Evolutionary conservation across 1,140 invertebrate species (phyloP), one percentile per base, ranked within the genome.

Genomic region (Holotrichia oblita): DNA sequence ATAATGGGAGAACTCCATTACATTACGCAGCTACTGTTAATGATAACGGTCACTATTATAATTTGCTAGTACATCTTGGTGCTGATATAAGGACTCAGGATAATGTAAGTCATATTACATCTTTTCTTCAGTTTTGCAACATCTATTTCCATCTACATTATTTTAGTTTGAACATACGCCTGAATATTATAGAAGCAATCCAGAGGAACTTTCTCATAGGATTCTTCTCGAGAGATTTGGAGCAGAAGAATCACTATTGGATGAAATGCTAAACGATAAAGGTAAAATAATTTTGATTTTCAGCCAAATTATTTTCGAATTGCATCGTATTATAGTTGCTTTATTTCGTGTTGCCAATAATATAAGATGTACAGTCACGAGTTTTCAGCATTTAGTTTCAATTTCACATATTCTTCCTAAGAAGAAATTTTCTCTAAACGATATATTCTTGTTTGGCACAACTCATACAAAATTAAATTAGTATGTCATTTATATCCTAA

Each of bases 41-140:
- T 14, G 96, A 98, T 83, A 96, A 95, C 82, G 95, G 95, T 0
- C 94, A 96, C 85, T 95, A 96, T 83, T 97, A 95, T 86, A 95
- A 96, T 86, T 89, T 96, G 72, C 88, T 98, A 48, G 87, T 94
- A 82, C 94, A 96, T 84, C 88, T 96, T 72, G 96, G 96, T 59
- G 94, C 94, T 14, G 95, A 97, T 88, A 91, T 93, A 3, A 93
- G 94, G 81, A 87, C 93, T 64, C 90, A 93, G 83, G 97, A 98
- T 87, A 94, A 95, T 83, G 96, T 97, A 88, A 91, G 91, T 88
- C 42, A 12, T 10, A 59, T 24, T 34, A 55, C 14, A 69, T 27
- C 7, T 69, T 69, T 27, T 6, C 24, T 27, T 34, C 20, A 3
- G 4, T 34, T 34, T 34, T 34, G 4, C 27, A 34, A 34, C 2